Evolutionary conservation across 2,888 invertebrate genomes (phyloP), one percentile per base, ranked within the genome.

Genomic region (Bombylius major): DNA sequence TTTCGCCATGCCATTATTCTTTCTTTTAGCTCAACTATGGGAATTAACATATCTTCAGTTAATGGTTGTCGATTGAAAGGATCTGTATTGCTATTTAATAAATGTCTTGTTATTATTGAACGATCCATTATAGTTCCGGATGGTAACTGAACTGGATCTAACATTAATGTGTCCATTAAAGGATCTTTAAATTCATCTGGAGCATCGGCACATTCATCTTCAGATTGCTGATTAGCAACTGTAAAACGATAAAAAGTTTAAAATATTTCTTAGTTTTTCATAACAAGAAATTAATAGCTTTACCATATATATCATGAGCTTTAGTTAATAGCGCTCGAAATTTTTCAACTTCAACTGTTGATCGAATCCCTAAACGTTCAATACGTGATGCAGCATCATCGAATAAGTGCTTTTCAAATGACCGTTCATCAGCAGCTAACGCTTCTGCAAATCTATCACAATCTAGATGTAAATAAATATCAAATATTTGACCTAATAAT

Each of bases 161-260:
- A 86, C 96, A 97, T 97, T 53, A 97, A 77, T 0, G 96, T 96
- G 71, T 95, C 95, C 97, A 97, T 97, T 44, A 97, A 78, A 0
- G 96, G 96, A 78, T 97, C 97, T 72, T 87, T 85, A 73, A 95
- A 97, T 75, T 96, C 96, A 65, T 96, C 96, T 0, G 97, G 96
- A 45, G 95, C 94, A 73, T 96, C 95, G 32, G 91, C 92, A 70
- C 86, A 89, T 76, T 96, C 96, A 64, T 94, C 88, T 67, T 94
- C 95, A 61, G 85, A 83, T 66, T 89, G 86, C 71, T 88, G 84
- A 72, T 95, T 96, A 53, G 83, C 82, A 62, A 86, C 82, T 76
- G 50, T 11, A 53, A 5, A 44, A 44, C 5, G 5, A 44, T 36
- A 44, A 44, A 5, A n/a, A 44, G 9, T 12, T 9, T 11, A 44